These are phyloP conservation scores for Phenganax subtilis DNA, from an alignment of 92 coral and sea anemone genomes.

Conservation along the genomic window DNA sequence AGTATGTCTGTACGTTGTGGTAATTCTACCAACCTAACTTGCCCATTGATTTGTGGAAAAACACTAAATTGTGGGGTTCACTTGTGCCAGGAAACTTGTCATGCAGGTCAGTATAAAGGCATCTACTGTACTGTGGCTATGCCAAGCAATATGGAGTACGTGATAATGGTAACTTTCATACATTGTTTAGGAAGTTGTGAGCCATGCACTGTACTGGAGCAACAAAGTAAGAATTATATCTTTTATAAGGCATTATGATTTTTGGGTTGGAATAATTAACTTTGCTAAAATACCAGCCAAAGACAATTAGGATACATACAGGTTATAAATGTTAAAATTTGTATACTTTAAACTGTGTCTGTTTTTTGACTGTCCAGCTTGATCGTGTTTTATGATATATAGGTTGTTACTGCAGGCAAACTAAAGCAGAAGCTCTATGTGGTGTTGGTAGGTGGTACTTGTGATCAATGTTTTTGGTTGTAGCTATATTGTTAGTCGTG, in stretches of 20 bases:
- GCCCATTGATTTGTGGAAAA: constrained; percentile 72
- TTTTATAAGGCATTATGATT: background rate
- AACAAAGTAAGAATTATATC: constrained; percentile 52
- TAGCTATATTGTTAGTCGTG: no score
- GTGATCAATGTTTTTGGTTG: no score
- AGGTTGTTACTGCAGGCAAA: constrained; percentile 92
- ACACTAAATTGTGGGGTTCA: constrained; percentile 74
- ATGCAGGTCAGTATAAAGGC: constrained; percentile 53
- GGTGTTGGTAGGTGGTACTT: constrained; percentile 60
- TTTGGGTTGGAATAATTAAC: no score
- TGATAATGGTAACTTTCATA: background rate
- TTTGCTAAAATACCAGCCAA: no score
- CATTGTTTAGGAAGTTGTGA: constrained; percentile 63
- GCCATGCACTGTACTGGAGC: constrained; percentile 56
- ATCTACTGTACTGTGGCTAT: no score
- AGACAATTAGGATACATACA: no score
- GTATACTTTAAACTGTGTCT: background rate
- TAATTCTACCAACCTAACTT: constrained; percentile 55
- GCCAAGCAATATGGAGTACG: background rate
- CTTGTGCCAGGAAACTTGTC: constrained; percentile 64
- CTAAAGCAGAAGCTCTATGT: constrained; percentile 61
- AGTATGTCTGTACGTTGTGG: constrained; percentile 88
- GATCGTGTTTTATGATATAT: background rate
- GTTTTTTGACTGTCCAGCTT: background rate
- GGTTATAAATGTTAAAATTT: no score